Conservation (phyloP, 2,113 vertebrate species). For the Austrofundulus limnaeus region DNA sequence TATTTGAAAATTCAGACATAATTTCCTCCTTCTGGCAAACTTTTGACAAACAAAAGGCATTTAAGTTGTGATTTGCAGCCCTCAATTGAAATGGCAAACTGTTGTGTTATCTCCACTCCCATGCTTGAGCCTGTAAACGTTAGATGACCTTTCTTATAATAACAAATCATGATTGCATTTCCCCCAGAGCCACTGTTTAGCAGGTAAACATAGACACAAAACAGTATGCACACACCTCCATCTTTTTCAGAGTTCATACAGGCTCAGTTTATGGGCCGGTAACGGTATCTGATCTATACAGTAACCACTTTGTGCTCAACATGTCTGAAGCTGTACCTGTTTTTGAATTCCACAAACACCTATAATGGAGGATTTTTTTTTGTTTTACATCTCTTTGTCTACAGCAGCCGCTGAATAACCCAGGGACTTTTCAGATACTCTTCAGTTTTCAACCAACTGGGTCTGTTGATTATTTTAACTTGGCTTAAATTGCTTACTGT, state of each 20-base stretch:
- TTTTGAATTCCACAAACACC: slow-evolving; percentile 30
- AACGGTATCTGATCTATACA: slow-evolving; percentile 32
- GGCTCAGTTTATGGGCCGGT: slow-evolving; percentile 1
- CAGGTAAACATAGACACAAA: slow-evolving; percentile 54
- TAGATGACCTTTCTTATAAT: slow-evolving; percentile 52
- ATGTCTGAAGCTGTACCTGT: slow-evolving; percentile 42
- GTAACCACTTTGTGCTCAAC: slow-evolving; percentile 31
- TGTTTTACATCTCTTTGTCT: background rate
- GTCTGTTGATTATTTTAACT: slow-evolving; percentile 37
- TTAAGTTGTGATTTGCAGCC: slow-evolving; percentile 33
- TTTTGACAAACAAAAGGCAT: slow-evolving; percentile 7
- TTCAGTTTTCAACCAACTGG: slow-evolving; percentile 23
- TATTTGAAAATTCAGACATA: background rate
- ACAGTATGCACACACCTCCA: background rate
- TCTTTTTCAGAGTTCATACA: slow-evolving; percentile 9
- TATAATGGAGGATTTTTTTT: background rate
- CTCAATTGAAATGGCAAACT: slow-evolving; percentile 47
- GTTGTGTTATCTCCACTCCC: slow-evolving; percentile 42
- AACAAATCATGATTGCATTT: slow-evolving; percentile 36
- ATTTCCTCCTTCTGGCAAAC: no score
- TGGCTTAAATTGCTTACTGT: slow-evolving; percentile 33
- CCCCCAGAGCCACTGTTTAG: slow-evolving; percentile 51
- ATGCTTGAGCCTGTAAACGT: slow-evolving; percentile 46
- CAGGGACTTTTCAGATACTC: background rate
- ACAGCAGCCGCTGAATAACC: slow-evolving; percentile 16